Evolutionary conservation across 2,888 invertebrate genomes (phyloP), one percentile per base, ranked within the genome.

Genomic region (Osedax frankpressi): DNA sequence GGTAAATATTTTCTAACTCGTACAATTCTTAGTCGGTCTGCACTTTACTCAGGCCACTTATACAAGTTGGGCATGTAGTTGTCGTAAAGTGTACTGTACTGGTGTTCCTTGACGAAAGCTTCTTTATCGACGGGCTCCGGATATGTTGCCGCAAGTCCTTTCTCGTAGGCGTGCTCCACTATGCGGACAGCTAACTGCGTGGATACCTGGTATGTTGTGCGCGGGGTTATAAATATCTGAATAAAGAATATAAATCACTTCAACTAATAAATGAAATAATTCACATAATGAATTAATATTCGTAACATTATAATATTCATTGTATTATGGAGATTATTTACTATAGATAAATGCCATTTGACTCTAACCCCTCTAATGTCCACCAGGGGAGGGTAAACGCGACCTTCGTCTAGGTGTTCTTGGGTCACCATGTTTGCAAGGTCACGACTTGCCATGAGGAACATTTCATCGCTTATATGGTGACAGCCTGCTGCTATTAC

Each of bases 401-500:
- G 89, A 75, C 96, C 95, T 72, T 87, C 88, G 1, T 88, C 88
- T 80, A 96, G 86, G 85, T 94, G 91, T 1, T 88, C 88, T 70
- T 91, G 88, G 0, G 89, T 88, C 2, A 94, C 94, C 73, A 92
- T 87, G 2, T 89, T 88, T 0, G 94, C 89, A 73, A 96, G 86
- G 73, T 77, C 74, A 78, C 91, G 89, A n/a, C 97, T 94, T 19
- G 98, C 93, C 73, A 92, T 89, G 70, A 98, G 87, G 88, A 98
- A 98, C 85, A 96, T 88, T 76, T 91, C 90, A 82, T 98, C 95
- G 3, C 90, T 90, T 81, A 98, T 93, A 81, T 94, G 94, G 82
- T 93, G 91, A 2, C 94, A 91, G 74, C 93, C 92, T 30, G 94
- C 92, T 24, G 90, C 89, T 78, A 96, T 92, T 6, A 94, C 92